Base-by-base conservation (phyloP, 2,888 invertebrate genomes). In the Thereva unica region DNA sequence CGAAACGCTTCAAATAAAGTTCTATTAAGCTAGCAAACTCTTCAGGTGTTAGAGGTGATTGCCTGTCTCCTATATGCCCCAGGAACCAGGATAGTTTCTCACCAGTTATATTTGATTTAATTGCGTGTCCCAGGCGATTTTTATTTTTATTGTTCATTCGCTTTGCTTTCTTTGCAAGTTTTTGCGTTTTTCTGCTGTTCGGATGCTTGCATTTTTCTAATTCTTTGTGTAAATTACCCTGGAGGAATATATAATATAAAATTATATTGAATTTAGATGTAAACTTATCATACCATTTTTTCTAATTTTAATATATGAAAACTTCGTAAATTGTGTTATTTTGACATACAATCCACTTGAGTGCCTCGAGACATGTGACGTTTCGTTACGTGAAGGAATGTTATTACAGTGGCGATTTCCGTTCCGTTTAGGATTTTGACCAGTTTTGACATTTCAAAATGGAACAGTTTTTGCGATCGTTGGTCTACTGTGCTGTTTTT, bases 71-170 rank as follows among this genome's bases (percentile, higher is more conserved):
- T 0, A 87, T 83, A 74, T 88, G 84, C 41, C 89, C 86, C 72
- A 87, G 84, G 73, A 94, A 91, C 93, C 93, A 94, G 38, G 86
- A 72, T 59, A 92, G 81, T 81, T 92, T 93, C 76, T 93, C 92
- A 45, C 89, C 90, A 40, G 88, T 76, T 34, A 91, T 74, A 76
- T 89, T 91, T 71, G 89, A 86, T 78, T 91, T 91, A 50, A 91
- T 85, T 9, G 87, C 85, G 71, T 87, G 86, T 0, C 85, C 85
- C 45, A 87, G 61, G 1, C 78, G 76, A 8, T 64, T 61, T 70
- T 78, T 79, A 64, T 80, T 78, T 68, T 79, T 80, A 70, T 80
- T 78, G 65, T 80, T 80, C 63, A 78, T 76, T 0, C 78, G 89
- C 71, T 87, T 87, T 5, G 87, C 82, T 79, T 91, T 87, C 76